Evolutionary conservation across 2,888 invertebrate genomes (phyloP), one percentile per base, ranked within the genome.

Genomic region (Ferrisia virgata): DNA sequence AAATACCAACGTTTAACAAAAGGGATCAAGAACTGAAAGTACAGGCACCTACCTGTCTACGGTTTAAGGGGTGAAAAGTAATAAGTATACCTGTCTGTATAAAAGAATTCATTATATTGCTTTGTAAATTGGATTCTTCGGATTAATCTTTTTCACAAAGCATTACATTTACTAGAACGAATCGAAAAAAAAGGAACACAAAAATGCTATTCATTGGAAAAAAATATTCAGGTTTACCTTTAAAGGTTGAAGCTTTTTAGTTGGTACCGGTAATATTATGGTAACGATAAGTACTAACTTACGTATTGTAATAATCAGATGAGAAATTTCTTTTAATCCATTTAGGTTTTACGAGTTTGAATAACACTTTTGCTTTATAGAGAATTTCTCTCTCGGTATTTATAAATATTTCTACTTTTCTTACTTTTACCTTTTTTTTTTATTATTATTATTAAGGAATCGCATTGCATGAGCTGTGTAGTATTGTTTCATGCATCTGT

Each of bases 401-500:
- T 76, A 36, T 76, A 36, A 76, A 76, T 76, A 76, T 76, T 76
- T 76, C 72, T 76, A 76, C 72, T 76, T 76, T 76, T 76, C 72
- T 76, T 64, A 28, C 28, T 28, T 36, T 69, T 69, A 33, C 31
- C 36, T 3, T 13, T 72, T 33, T 72, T 72, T 69, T 69, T 28
- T 33, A 9, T 3, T 33, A 15, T 72, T 53, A 22, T 53, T 22
- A 22, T 53, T 8, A 22, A 53, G 22, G 9, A 53, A 36, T 18
- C 18, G 36, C n/a, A 18, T 36, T 72, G 33, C 36, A 36, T 36
- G 72, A 76, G 36, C 53, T 22, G 11, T 76, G 36, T 76, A 36
- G n/a, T n/a, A 36, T 33, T 33, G 72, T 36, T 36, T 36, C 36
- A 18, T 76, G 36, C 5, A 76, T 76, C 33, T 31, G 15, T 0